Percentiles rank a stretch among this genome's conserved stretches.
These are phyloP conservation scores for Oxyscelio sp. DNA, from an alignment of 2,888 invertebrate species.

Conservation along the genomic window DNA sequence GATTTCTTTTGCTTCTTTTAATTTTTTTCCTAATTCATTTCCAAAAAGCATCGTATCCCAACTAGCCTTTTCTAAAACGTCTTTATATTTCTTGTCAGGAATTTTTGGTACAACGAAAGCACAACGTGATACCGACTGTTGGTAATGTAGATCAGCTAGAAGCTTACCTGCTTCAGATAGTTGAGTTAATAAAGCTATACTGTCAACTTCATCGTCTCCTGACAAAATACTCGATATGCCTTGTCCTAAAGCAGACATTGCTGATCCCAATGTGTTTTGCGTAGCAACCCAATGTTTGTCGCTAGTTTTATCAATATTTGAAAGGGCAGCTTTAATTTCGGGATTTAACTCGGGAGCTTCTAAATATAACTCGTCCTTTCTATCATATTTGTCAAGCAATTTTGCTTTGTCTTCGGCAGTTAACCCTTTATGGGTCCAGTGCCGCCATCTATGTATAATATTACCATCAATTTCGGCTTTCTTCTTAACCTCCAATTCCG, in stretches of 20 bases:
- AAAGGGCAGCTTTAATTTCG: constrained; percentile 11
- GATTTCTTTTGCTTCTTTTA: too few relatives aligned
- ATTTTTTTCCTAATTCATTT: background rate
- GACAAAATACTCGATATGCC: background rate
- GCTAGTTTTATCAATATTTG: background rate
- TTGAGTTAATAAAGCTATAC: background rate
- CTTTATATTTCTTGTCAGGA: constrained; percentile 8
- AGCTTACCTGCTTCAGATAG: constrained; percentile 26
- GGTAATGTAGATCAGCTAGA: constrained; percentile 5
- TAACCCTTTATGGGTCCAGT: constrained; percentile 39
- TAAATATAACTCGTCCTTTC: too few relatives aligned
- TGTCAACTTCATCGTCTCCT: background rate
- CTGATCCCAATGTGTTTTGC: constrained; percentile 35
- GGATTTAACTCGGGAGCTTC: constrained; percentile 29
- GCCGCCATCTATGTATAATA: constrained; percentile 14
- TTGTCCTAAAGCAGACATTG: constrained; percentile 29
- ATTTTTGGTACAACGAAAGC: constrained; percentile 23
- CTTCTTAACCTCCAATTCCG: constrained; percentile 4
- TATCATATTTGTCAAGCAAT: too few relatives aligned
- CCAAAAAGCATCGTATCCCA: constrained; percentile 2
- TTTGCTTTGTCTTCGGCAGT: too few relatives aligned
- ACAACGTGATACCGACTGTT: constrained; percentile 15
- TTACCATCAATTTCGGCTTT: background rate
- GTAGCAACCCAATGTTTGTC: constrained; percentile 32
- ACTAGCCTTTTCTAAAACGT: constrained; percentile 7